Conservation (phyloP, 2,113 vertebrate species). For the Eira barbara region DNA sequence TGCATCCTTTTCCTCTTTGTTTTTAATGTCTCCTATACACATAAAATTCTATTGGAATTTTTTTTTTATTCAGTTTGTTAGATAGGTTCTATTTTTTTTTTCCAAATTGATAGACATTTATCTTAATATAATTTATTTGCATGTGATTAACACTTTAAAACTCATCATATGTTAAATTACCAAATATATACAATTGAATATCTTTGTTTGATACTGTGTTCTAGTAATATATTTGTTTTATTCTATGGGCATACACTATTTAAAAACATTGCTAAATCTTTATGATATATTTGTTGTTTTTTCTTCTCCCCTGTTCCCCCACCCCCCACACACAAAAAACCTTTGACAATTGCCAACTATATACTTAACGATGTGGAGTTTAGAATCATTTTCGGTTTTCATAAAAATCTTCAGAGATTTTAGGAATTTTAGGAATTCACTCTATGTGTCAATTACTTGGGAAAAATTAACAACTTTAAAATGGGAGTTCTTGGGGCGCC, state of each 20-base stretch:
- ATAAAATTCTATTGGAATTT: not conserved
- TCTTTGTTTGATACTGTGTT: not conserved
- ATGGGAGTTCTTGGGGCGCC: not conserved
- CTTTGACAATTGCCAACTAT: not conserved
- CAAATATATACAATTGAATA: not conserved
- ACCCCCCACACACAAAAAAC: fast-evolving
- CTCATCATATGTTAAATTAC: not conserved
- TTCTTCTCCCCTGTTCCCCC: not conserved
- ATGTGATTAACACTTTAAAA: not conserved
- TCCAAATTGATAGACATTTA: not conserved
- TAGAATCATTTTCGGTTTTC: not conserved
- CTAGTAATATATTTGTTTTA: not conserved
- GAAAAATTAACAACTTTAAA: not conserved
- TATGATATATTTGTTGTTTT: not conserved
- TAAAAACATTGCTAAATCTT: not conserved
- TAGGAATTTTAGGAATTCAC: not conserved
- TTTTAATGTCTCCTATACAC: not conserved
- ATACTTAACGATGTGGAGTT: not conserved
- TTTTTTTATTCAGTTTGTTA: not conserved
- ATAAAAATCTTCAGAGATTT: not conserved
- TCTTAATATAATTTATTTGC: not conserved
- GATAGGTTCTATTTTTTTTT: not conserved
- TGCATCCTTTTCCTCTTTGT: not conserved
- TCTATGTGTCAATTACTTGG: not conserved
- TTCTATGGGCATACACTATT: not conserved